These are phyloP conservation scores for Drosophila nigrodunni DNA, from an alignment of 1,140 invertebrate species.

Conservation along the genomic window DNA sequence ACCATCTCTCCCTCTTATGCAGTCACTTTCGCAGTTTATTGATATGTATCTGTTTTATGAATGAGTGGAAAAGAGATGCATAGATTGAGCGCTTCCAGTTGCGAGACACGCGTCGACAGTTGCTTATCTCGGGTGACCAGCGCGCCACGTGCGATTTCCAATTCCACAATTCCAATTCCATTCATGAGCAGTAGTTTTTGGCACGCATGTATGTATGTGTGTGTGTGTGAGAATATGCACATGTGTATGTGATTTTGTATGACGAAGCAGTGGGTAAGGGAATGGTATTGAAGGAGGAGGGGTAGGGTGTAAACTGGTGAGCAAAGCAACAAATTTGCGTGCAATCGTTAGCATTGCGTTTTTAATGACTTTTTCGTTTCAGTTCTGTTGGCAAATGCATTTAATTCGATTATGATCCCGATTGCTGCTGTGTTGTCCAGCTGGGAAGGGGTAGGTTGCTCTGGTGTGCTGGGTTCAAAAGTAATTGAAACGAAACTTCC, in stretches of 20 bases:
- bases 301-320: conserved; percentile 2
- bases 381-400: conserved; percentile 52
- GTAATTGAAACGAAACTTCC: conserved; percentile 72
- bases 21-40: background rate
- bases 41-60: background rate
- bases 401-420: conserved; percentile 82
- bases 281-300: background rate
- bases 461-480: conserved; percentile 38
- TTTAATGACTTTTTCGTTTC: conserved; percentile 79
- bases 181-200: conserved; percentile 62
- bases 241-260: background rate
- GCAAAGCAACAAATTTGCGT: conserved; percentile 79
- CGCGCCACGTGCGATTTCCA: conserved; percentile 71
- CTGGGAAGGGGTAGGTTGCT: background rate
- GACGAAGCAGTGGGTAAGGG: background rate
- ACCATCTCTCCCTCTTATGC: background rate
- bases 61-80: conserved; percentile 20
- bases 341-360: conserved; percentile 71
- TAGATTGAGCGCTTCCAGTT: conserved; percentile 10
- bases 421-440: conserved; percentile 5
- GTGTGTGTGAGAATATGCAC: background rate
- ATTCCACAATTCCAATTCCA: conserved; percentile 58
- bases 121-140: conserved; percentile 84
- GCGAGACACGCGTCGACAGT: conserved; percentile 69
- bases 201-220: conserved; percentile 34